A percentile compares a stretch with the other conserved stretches of the same genome.
Conservation (phyloP, 2,113 vertebrate species). For the Crotalus horridus region DNA sequence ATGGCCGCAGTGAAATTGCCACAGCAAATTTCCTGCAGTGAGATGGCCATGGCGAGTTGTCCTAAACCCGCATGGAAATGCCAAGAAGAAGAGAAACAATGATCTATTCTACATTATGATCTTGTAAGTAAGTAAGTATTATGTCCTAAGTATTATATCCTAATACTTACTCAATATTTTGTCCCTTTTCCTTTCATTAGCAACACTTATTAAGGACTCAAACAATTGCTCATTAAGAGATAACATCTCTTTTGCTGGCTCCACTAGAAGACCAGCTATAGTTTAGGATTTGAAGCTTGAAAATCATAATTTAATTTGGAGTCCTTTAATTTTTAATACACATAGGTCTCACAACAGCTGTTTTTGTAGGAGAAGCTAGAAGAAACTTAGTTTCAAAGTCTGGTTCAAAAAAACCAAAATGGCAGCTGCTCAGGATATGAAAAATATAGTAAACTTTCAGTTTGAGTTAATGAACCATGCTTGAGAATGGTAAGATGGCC, state of each 20-base stretch:
- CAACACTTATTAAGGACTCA: background rate
- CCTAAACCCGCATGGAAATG: background rate
- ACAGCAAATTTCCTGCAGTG: background rate
- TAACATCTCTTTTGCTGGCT: background rate
- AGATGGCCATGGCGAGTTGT: background rate
- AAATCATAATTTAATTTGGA: background rate
- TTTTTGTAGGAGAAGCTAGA: background rate
- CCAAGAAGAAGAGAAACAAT: background rate
- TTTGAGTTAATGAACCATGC: background rate
- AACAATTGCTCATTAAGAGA: background rate
- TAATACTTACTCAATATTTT: background rate
- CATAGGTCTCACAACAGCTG: background rate
- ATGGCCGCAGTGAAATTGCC: background rate
- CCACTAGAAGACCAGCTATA: background rate
- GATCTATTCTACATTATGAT: background rate
- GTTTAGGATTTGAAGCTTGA: background rate
- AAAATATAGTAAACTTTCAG: background rate
- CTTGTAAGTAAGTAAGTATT: too few species aligned
- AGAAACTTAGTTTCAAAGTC: background rate
- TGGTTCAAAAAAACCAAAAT: background rate
- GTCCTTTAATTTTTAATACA: background rate
- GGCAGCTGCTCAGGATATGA: background rate
- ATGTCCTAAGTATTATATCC: too few species aligned
- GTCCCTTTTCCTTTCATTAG: background rate
- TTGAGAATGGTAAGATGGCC: background rate